Conservation (phyloP, 1,140 invertebrate genomes). For the Ctenoplectra terminalis region DNA sequence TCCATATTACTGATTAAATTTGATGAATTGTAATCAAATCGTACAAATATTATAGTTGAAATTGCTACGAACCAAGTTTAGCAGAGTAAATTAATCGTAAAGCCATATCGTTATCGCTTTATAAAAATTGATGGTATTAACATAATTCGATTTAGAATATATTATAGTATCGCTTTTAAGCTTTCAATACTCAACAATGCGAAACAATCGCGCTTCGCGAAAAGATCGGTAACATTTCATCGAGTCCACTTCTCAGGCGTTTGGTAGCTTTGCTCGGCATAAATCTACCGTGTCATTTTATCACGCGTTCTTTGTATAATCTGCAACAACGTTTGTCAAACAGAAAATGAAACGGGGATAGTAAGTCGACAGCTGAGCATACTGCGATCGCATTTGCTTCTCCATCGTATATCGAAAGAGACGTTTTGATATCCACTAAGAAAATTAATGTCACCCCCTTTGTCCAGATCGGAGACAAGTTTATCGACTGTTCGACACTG, state of each 20-base stretch:
- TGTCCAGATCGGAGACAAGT: slow-evolving; percentile 5
- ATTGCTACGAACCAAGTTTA: too few species aligned
- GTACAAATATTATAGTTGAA: too few species aligned
- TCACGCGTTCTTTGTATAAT: background rate
- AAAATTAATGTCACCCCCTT: slow-evolving; percentile 20
- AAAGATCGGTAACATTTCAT: background rate
- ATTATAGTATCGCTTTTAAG: too few species aligned
- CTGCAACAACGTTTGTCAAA: slow-evolving; percentile 7
- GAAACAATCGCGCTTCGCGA: background rate
- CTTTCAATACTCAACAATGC: background rate
- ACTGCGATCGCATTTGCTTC: background rate
- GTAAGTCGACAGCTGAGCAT: background rate
- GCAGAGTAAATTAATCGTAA: too few species aligned
- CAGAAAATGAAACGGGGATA: too few species aligned
- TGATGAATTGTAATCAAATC: too few species aligned
- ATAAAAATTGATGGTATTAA: too few species aligned
- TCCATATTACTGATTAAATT: too few species aligned
- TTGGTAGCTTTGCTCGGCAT: background rate
- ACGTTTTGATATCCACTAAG: slow-evolving; percentile 27
- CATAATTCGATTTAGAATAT: too few species aligned
- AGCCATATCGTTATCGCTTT: too few species aligned
- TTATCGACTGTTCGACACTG: slow-evolving; percentile 33
- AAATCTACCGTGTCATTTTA: slow-evolving; percentile 24
- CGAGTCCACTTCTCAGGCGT: background rate
- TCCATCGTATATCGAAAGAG: background rate